These are phyloP conservation scores for Sebastes schlegelii DNA, from an alignment of 2,113 vertebrate genomes.

Conservation along the genomic window DNA sequence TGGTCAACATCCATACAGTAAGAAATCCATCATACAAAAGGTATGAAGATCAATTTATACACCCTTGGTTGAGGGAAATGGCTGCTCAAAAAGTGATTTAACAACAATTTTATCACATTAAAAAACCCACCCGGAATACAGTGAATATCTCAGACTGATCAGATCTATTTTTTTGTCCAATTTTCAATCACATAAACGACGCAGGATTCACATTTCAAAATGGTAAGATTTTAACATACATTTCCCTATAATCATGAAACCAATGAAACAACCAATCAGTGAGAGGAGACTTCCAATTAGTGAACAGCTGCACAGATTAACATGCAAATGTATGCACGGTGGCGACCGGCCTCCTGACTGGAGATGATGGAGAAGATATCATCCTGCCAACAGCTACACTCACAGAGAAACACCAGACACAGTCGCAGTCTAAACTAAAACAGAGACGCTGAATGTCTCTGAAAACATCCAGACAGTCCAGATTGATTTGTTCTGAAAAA, in stretches of 20 bases:
- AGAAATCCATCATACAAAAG: conserved; percentile 9
- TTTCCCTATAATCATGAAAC: neutral
- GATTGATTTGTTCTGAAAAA: neutral
- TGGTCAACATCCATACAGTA: conserved; percentile 6
- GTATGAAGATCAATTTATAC: conserved; percentile 2
- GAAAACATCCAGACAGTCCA: neutral
- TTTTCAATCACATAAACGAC: conserved; percentile 7
- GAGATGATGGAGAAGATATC: conserved; percentile 15
- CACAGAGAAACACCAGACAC: neutral
- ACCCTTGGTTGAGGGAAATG: neutral
- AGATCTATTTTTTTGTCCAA: neutral
- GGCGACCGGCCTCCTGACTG: conserved; percentile 6
- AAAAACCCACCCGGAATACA: neutral
- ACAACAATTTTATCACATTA: neutral
- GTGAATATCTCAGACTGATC: neutral
- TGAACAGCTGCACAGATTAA: conserved; percentile 55
- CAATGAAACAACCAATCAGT: conserved; percentile 44
- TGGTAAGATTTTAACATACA: neutral
- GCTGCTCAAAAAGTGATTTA: neutral
- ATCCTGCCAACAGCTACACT: neutral
- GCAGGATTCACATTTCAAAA: neutral
- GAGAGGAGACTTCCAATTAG: conserved; percentile 39
- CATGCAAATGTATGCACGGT: conserved; percentile 61
- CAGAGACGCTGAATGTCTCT: neutral
- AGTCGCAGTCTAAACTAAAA: neutral